Evolutionary conservation across 1,140 invertebrate genomes (phyloP), one percentile per base, ranked within the genome.

Genomic region (Zaprionus tsacasi): DNA sequence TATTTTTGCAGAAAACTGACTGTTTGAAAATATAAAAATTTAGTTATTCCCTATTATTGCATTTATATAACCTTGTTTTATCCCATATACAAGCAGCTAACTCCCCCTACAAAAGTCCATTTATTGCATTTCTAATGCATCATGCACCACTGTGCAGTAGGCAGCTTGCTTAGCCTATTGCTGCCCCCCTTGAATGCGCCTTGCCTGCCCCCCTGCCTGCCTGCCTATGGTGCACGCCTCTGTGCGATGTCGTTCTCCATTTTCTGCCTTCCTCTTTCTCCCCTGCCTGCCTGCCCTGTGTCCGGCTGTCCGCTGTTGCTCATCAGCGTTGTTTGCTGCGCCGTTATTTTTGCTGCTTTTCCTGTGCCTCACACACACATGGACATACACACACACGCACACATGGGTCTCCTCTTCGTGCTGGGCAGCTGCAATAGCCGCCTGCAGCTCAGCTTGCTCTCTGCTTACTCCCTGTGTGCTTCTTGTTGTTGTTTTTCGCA

Each of bases 261-360:
- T 48, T 15, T 15, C 17, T 21, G 21, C 21, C 60, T 38, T n/a
- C 15, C 0, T 15, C 5, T 17, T 17, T 30, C 6, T 7, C 25
- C 50, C 38, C 36, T 7, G 6, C 52, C 12, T 43, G 10, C 27
- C 27, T 30, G 27, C 3, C 3, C 11, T 35, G 11, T 61, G 15
- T 13, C 58, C 66, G 38, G 64, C 36, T 78, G 81, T 70, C 70
- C 70, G 82, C 70, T 76, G 82, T 81, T 86, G 83, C 80, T 87
- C 83, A 87, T 88, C 83, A 88, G 83, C 83, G 83, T 77, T 87
- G 82, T 87, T 88, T 87, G 82, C 83, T 88, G 77, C 83, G 73
- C 80, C 83, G 83, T 87, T 88, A 83, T 87, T 87, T 87, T 87
- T 87, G 80, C 79, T 87, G 80, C 79, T 69, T 69, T 76, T 88